Base-by-base conservation (phyloP, 2,888 invertebrate genomes). In the Sarcophaga subvicina region DNA sequence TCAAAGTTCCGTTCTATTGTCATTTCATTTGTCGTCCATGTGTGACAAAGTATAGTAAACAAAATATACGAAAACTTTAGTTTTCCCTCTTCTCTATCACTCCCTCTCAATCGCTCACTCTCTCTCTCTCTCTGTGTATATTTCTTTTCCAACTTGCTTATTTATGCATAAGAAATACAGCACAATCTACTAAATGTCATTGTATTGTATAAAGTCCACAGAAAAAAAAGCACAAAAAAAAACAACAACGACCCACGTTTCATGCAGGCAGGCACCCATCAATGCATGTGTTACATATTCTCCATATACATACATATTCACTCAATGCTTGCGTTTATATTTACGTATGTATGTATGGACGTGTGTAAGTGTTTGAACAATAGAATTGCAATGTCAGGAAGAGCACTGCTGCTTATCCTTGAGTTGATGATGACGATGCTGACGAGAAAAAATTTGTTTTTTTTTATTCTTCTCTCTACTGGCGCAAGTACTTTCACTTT, bases 321-420 rank as follows among this genome's bases (percentile, higher is more conserved):
- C 54, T 14, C 54, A 37, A 37, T 37, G 8, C 8, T 8, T 37
- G 37, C 8, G 37, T 37, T 37, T 37, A 37, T 37, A 37, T 37
- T 4, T 54, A 54, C 17, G 17, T 14, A 54, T 54, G 54, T 14
- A 54, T 17, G 54, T 2, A 14, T 4, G 49, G 1, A 1, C 17
- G 49, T 49, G 4, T 14, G 59, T 54, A 72, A 78, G 60, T 71
- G 54, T 75, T 86, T 84, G 67, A 81, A 86, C 85, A 86, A 86
- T 82, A 76, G 75, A 86, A 86, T 75, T 86, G 79, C 85, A 73
- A 82, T 86, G 85, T 86, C 85, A 86, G 85, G 85, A 82, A 86
- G 85, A 79, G 76, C 62, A 54, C 54, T 60, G 79, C 82, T 75
- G 85, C 85, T 86, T 86, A 86, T 82, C 85, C 85, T 86, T 86